Percentiles rank a stretch among this genome's conserved stretches.
Conservation (phyloP, 2,888 invertebrate genomes). For the Meiosimyza decipiens region DNA sequence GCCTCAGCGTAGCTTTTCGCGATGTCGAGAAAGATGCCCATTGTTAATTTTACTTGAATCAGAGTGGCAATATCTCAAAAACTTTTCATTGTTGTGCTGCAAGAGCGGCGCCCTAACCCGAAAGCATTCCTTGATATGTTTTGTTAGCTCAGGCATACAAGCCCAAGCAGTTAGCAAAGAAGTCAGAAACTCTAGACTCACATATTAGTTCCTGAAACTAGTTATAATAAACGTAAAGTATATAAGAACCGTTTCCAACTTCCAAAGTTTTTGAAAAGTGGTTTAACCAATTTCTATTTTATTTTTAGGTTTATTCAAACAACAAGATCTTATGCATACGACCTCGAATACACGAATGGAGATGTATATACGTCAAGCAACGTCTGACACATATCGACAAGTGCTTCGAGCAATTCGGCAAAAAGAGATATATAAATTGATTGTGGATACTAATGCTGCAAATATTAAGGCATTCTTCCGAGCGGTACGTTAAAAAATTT, state of each 20-base stretch:
- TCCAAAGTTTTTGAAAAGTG: background rate
- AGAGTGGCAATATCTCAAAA: too few species aligned
- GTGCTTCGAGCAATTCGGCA: constrained; percentile 78
- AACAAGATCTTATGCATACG: constrained; percentile 83
- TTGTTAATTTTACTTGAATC: too few species aligned
- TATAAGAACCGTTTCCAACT: background rate
- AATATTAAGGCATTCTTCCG: constrained; percentile 85
- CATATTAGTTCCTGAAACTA: background rate
- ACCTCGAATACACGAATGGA: constrained; percentile 72
- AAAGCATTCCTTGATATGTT: too few species aligned
- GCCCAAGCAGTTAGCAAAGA: too few species aligned
- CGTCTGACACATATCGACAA: constrained; percentile 74
- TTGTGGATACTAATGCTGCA: constrained; percentile 87
- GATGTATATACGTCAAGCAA: constrained; percentile 83
- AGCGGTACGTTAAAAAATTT: constrained; percentile 75
- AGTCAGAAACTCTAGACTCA: too few species aligned
- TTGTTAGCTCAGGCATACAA: too few species aligned
- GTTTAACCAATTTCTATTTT: background rate
- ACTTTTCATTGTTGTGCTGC: too few species aligned
- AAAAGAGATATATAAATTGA: constrained; percentile 86
- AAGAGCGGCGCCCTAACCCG: too few species aligned
- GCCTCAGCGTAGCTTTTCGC: too few species aligned
- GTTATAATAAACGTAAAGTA: background rate
- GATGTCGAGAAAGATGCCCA: too few species aligned
- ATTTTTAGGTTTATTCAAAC: constrained; percentile 78